Percentiles rank a stretch among this genome's conserved stretches.
These are phyloP conservation scores for Machimus rusticus DNA, from an alignment of 2,888 invertebrate species.

Conservation along the genomic window DNA sequence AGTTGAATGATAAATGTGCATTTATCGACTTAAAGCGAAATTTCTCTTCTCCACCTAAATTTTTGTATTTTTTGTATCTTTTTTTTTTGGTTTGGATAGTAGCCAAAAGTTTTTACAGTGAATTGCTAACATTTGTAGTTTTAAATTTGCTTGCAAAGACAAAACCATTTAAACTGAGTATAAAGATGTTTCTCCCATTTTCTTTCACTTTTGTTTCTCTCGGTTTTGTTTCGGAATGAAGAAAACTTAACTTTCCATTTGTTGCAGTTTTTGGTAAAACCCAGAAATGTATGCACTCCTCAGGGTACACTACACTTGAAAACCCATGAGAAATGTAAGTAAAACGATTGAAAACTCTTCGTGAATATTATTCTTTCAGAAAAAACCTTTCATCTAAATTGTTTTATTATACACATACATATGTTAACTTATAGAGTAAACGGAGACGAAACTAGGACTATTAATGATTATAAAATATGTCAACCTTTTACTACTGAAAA, in stretches of 20 bases:
- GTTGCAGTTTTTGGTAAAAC: not conserved
- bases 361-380: not conserved
- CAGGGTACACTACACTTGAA: not conserved
- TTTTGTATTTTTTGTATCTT: not conserved
- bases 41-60: not conserved
- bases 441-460: too few relatives aligned
- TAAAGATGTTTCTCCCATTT: not conserved
- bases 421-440: too few relatives aligned
- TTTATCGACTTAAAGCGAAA: not conserved
- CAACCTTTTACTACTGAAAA: too few relatives aligned
- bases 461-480: too few relatives aligned
- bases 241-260: not conserved
- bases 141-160: not conserved
- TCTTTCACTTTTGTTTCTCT: not conserved
- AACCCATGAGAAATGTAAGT: not conserved
- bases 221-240: not conserved
- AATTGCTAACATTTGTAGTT: not conserved
- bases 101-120: not conserved
- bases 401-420: too few relatives aligned
- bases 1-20: not conserved
- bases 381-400: too few relatives aligned
- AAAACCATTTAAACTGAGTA: not conserved
- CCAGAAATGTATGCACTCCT: not conserved
- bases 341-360: not conserved
- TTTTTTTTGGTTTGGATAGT: not conserved